phyloP scores from a whole-genome alignment of 2,888 invertebrate species.

The Pristionchus entomophagus region DNA sequence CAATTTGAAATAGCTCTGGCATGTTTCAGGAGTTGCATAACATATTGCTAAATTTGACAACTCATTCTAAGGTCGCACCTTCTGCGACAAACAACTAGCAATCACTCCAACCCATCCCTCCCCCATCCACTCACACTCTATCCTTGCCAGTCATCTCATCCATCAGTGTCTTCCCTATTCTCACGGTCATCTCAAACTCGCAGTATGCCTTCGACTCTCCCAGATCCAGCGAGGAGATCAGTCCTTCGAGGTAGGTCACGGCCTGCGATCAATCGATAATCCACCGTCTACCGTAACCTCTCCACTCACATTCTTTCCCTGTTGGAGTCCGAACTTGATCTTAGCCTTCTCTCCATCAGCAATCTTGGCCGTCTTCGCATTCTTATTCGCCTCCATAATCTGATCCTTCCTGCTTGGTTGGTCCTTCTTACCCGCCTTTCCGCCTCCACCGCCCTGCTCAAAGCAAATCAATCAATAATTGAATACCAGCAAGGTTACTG shows the following conservation, averaged over 20 bases:
- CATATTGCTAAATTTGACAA: not conserved
- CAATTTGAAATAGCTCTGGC: not conserved
- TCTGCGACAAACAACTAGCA: not conserved
- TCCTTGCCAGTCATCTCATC: constrained; percentile 49
- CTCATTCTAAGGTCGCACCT: not conserved
- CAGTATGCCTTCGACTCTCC: constrained; percentile 73
- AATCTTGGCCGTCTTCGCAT: constrained; percentile 60
- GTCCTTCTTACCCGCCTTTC: constrained; percentile 59
- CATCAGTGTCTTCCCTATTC: constrained; percentile 57
- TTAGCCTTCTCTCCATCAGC: constrained; percentile 70
- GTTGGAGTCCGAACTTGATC: constrained; percentile 69
- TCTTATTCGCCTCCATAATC: constrained; percentile 70
- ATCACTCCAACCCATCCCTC: not conserved
- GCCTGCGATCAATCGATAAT: constrained; percentile 54
- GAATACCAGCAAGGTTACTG: not conserved
- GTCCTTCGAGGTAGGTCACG: constrained; percentile 63
- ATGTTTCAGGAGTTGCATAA: not conserved
- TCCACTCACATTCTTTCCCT: constrained; percentile 63
- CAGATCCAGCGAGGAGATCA: constrained; percentile 67
- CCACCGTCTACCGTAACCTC: not conserved
- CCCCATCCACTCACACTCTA: constrained; percentile 21
- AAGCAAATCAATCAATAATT: not conserved
- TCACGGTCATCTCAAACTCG: constrained; percentile 64
- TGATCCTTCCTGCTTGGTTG: constrained; percentile 71
- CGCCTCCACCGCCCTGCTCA: constrained; percentile 58